Conservation (phyloP, 2,888 invertebrate genomes). For the Andrena flavipes region DNA sequence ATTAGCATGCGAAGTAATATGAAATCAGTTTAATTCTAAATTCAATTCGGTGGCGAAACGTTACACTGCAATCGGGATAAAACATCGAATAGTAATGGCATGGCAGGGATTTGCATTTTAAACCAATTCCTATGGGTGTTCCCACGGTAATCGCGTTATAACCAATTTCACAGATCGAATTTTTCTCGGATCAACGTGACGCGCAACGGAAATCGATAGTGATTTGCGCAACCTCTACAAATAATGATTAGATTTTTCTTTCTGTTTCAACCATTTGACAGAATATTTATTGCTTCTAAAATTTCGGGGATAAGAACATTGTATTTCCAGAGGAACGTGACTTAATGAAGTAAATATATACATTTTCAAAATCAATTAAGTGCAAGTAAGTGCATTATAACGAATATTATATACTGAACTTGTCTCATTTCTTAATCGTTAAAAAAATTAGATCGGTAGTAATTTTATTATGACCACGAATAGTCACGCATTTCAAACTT, state of each 20-base stretch:
- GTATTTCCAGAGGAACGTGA: no score
- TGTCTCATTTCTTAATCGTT: neutral
- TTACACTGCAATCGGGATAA: constrained; percentile 45
- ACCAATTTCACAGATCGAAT: constrained; percentile 35
- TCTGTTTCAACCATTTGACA: neutral
- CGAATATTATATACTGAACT: neutral
- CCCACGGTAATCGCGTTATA: constrained; percentile 31
- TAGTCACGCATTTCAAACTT: neutral
- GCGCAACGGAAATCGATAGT: neutral
- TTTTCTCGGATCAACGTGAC: constrained; percentile 5
- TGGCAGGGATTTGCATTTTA: constrained; percentile 40
- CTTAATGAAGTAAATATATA: no score
- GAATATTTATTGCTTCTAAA: neutral
- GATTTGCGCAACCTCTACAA: neutral
- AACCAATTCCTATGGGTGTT: constrained; percentile 7
- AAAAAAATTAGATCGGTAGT: neutral
- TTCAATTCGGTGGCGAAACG: constrained; percentile 35
- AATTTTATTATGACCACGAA: neutral
- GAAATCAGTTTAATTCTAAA: constrained; percentile 51
- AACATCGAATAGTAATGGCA: constrained; percentile 31
- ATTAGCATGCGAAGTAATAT: constrained; percentile 35
- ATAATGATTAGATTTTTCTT: neutral
- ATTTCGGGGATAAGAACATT: no score
- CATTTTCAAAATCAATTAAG: no score
- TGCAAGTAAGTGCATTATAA: neutral